Evolutionary conservation across 2,888 invertebrate genomes (phyloP), one percentile per base, ranked within the genome.

Genomic region (Drosophila infuscata): DNA sequence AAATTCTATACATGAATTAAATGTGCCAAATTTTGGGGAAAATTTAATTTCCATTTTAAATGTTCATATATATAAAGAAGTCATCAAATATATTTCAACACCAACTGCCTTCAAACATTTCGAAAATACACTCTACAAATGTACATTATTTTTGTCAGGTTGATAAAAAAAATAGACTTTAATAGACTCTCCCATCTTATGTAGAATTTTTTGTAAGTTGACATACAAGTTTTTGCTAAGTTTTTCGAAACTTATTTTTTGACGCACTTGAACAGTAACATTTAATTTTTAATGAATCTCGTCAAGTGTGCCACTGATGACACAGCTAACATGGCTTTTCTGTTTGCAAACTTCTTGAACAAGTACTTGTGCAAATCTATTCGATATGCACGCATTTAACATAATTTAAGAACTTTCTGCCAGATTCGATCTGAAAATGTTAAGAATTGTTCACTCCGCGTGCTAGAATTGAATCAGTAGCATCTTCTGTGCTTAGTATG

Each of bases 401-500:
- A 46, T 46, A n/a, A 41, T 41, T 46, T 15, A 25, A 8, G 8
- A 46, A 15, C 9, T 41, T 17, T n/a, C 41, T n/a, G 4, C 8
- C 7, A 4, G 46, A 46, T 46, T 46, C 25, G 25, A 46, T 15
- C 7, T 25, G 25, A 15, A 25, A 46, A 46, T 15, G 15, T 7
- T 25, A 46, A 25, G 15, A 25, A 46, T 25, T 4, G 25, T 15
- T 25, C 25, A 25, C 46, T 46, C 25, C 25, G 15, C 8, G 7
- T 25, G 46, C 7, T 46, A 25, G 46, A 25, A 46, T 46, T 25
- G 41, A 38, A 41, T 41, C 58, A 51, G 67, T 54, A 49, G 32
- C 70, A 56, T 36, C 36, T 53, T 58, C 63, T 61, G 48, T 65
- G 64, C 68, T 76, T 64, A 56, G 54, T 49, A 30, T 17, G 60